Conservation (phyloP, 2,888 invertebrate genomes). For the Eulithis prunata region DNA sequence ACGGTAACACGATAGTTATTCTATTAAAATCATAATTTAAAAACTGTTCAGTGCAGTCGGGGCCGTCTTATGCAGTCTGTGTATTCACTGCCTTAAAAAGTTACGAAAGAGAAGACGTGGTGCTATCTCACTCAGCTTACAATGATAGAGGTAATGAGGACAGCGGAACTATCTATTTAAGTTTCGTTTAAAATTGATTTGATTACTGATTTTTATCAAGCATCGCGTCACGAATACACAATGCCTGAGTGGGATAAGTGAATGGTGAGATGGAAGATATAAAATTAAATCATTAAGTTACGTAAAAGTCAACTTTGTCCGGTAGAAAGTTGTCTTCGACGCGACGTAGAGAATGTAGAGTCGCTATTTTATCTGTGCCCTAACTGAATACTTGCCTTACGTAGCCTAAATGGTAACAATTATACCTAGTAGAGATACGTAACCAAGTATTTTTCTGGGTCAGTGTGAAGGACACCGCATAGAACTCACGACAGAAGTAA, state of each 20-base stretch:
- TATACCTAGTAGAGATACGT: neutral
- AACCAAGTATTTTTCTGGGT: constrained; percentile 12
- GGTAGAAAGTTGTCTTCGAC: constrained; percentile 16
- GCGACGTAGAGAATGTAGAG: neutral
- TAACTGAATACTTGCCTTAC: neutral
- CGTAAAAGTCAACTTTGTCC: constrained; percentile 15
- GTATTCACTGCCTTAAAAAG: constrained; percentile 19
- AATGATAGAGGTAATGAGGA: constrained; percentile 46
- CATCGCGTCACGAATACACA: constrained; percentile 31
- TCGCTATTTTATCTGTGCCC: too few relatives aligned
- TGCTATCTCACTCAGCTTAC: constrained; percentile 27
- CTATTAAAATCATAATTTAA: neutral
- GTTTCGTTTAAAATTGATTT: constrained; percentile 47
- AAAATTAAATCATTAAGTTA: constrained; percentile 2
- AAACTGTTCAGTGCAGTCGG: neutral
- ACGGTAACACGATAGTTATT: too few relatives aligned
- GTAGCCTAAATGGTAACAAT: neutral
- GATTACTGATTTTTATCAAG: constrained; percentile 42
- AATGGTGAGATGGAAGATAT: constrained; percentile 5
- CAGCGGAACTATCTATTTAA: constrained; percentile 48
- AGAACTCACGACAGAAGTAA: constrained; percentile 6
- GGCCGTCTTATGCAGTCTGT: constrained; percentile 11
- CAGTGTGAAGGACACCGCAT: constrained; percentile 25
- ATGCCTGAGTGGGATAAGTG: constrained; percentile 23
- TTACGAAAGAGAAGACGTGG: constrained; percentile 22